Percentiles rank a stretch among this genome's conserved stretches.
phyloP scores from a whole-genome alignment of 2,797 vertebrate species.

The Hydrocynus forskahlii region DNA sequence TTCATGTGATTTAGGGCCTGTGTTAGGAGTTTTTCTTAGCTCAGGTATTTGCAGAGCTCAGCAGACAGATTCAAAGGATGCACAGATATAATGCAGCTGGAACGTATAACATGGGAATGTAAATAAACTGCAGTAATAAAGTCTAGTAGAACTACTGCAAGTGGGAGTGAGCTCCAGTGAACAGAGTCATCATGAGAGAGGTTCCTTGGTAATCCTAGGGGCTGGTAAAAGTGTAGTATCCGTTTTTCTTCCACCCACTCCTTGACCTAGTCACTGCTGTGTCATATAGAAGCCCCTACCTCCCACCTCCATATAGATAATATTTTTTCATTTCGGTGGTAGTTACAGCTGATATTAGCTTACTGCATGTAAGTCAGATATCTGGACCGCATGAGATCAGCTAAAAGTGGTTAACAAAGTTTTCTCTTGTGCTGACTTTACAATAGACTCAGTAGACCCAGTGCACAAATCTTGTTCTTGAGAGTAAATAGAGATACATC shows the following conservation, averaged over 20 bases:
- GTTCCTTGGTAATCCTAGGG: background rate
- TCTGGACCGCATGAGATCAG: conserved; percentile 5
- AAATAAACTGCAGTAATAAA: background rate
- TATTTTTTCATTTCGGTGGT: background rate
- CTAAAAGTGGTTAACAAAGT: background rate
- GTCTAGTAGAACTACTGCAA: background rate
- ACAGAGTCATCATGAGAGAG: background rate
- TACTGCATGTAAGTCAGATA: background rate
- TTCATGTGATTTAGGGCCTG: conserved; percentile 27
- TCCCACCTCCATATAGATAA: background rate
- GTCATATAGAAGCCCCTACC: background rate
- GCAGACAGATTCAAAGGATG: background rate
- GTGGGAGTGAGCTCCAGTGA: conserved; percentile 2
- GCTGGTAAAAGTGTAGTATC: conserved; percentile 7
- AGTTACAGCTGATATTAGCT: background rate
- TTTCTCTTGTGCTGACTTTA: background rate
- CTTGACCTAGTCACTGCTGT: conserved; percentile 16
- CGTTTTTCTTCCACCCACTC: background rate
- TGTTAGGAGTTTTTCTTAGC: background rate
- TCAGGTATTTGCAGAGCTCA: conserved; percentile 11
- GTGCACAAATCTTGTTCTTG: too few relatives aligned
- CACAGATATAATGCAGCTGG: background rate
- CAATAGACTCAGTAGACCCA: too few relatives aligned
- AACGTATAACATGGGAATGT: conserved; percentile 26
- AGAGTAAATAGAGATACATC: too few relatives aligned